phyloP scores from a whole-genome alignment of 1,140 invertebrate genomes.

The Sminthurides bifidus region DNA sequence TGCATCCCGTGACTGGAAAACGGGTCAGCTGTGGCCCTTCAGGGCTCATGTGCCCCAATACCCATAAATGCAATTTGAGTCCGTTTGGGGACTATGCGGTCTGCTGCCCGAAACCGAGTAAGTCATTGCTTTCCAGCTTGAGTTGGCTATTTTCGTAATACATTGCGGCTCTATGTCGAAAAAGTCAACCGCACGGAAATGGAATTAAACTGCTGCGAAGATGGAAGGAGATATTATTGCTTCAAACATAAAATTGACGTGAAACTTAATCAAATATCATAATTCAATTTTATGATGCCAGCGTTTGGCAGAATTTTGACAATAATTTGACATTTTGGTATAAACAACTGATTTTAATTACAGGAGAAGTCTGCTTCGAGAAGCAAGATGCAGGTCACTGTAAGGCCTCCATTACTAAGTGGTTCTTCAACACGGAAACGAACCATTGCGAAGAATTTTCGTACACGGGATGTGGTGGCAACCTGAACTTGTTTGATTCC shows the following conservation, averaged over 20 bases:
- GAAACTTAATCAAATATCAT: no score
- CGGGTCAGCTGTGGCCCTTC: slow-evolving; percentile 60
- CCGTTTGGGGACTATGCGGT: slow-evolving; percentile 64
- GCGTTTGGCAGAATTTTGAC: no score
- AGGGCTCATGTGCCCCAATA: slow-evolving; percentile 67
- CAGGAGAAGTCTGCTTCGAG: slow-evolving; percentile 66
- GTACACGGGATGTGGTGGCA: slow-evolving; percentile 62
- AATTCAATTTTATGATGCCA: no score
- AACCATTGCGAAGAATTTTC: slow-evolving; percentile 61
- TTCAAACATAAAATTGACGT: no score
- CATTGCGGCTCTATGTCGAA: no score
- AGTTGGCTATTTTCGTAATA: no score
- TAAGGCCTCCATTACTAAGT: slow-evolving; percentile 43
- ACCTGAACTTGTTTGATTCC: slow-evolving; percentile 78
- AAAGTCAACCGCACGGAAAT: no score
- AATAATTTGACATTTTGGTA: no score
- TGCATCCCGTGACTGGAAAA: slow-evolving; percentile 41
- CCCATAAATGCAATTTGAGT: slow-evolving; percentile 69
- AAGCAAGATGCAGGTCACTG: slow-evolving; percentile 49
- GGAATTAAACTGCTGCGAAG: no score
- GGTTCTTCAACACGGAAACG: slow-evolving; percentile 62
- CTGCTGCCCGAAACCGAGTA: slow-evolving; percentile 69
- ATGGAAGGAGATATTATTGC: no score
- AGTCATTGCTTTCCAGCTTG: no score
- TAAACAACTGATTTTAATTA: no score